These are phyloP conservation scores for Achroia grisella DNA, from an alignment of 1,140 invertebrate genomes.

Conservation along the genomic window DNA sequence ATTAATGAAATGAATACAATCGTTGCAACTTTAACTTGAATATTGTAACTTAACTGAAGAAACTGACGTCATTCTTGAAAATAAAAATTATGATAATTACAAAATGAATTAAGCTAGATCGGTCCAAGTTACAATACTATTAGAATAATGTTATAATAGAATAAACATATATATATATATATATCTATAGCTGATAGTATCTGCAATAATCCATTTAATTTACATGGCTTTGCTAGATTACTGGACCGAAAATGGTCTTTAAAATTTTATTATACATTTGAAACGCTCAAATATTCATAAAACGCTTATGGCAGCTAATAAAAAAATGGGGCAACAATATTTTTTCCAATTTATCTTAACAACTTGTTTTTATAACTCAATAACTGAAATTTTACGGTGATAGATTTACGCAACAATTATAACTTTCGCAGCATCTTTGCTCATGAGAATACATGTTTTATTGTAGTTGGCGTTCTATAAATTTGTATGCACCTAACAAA, in stretches of 20 bases:
- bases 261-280: slow-evolving; percentile 44
- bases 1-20: no score
- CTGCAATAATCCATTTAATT: slow-evolving; percentile 4
- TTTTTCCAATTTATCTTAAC: slow-evolving; percentile 55
- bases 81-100: no score
- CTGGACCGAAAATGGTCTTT: slow-evolving; percentile 33
- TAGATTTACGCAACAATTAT: slow-evolving; percentile 47
- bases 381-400: slow-evolving; percentile 32
- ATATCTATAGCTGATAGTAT: no score
- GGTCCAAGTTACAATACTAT: no score
- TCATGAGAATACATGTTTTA: slow-evolving; percentile 25
- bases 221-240: slow-evolving; percentile 20
- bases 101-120: no score
- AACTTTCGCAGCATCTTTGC: slow-evolving; percentile 24
- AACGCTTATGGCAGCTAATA: slow-evolving; percentile 45
- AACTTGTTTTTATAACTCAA: slow-evolving; percentile 49
- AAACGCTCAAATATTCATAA: slow-evolving; percentile 49
- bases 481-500: no score
- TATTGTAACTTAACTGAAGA: no score
- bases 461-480: no score
- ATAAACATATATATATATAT: no score
- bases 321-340: slow-evolving; percentile 36
- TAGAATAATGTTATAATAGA: no score
- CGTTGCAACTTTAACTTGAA: no score
- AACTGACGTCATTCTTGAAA: no score